phyloP scores from a whole-genome alignment of 1,140 invertebrate species.

The Philotrypesis tridentata region DNA sequence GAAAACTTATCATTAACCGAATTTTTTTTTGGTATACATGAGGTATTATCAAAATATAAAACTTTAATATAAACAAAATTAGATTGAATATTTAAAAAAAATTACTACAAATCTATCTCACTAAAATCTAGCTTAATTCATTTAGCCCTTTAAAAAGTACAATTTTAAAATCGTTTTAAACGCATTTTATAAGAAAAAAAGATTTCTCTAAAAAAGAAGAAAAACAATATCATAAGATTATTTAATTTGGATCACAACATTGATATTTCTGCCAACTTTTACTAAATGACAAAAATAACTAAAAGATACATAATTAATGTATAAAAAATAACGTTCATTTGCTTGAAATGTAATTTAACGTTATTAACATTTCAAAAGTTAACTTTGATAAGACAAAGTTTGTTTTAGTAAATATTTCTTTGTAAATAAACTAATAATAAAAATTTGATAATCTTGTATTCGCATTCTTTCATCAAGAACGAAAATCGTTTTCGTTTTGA shows the following conservation, averaged over 20 bases:
- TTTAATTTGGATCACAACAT: conserved; percentile 46
- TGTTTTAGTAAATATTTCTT: conserved; percentile 34
- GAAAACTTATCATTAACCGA: background rate
- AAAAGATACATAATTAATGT: conserved; percentile 39
- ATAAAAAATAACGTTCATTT: conserved; percentile 42
- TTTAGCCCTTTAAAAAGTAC: conserved; percentile 54
- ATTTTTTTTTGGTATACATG: background rate
- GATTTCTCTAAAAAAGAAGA: conserved; percentile 44
- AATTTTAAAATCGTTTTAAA: conserved; percentile 20
- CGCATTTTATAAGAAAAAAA: conserved; percentile 24
- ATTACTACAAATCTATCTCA: background rate
- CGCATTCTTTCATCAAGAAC: conserved; percentile 19
- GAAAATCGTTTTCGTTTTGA: conserved; percentile 33
- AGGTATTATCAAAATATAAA: background rate
- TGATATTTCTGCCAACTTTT: conserved; percentile 35
- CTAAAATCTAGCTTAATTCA: conserved; percentile 46
- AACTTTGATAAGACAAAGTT: conserved; percentile 38
- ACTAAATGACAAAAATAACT: conserved; percentile 44
- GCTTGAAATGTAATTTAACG: conserved; percentile 19
- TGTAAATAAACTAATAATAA: conserved; percentile 23
- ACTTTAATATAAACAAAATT: background rate
- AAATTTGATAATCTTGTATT: conserved; percentile 34
- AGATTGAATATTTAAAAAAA: background rate
- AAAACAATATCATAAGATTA: conserved; percentile 41
- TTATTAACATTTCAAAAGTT: conserved; percentile 7